A percentile compares a stretch with the other conserved stretches of the same genome.
phyloP scores from a whole-genome alignment of 1,140 invertebrate genomes.

The Nomia melanderi region DNA sequence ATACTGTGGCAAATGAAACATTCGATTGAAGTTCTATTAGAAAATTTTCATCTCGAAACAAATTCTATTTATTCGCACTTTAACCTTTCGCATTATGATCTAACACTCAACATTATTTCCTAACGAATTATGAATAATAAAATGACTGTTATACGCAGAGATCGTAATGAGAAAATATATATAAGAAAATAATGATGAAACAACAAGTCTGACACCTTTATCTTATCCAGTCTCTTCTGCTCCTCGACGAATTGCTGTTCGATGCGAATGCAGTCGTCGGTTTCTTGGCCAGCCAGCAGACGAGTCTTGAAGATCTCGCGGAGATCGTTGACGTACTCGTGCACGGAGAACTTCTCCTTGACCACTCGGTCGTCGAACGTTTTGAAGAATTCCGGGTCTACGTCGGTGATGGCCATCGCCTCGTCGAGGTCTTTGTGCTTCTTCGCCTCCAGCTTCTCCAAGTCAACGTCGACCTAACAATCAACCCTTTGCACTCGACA shows the following conservation, averaged over 20 bases:
- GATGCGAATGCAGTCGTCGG: conserved; percentile 83
- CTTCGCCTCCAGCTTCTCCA: conserved; percentile 55
- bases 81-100: too few relatives aligned
- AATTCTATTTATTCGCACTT: too few relatives aligned
- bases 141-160: too few relatives aligned
- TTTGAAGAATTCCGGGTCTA: conserved; percentile 84
- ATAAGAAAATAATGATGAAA: too few relatives aligned
- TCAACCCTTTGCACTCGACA: too few relatives aligned
- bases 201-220: conserved; percentile 74
- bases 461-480: conserved; percentile 64
- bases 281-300: conserved; percentile 82
- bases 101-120: too few relatives aligned
- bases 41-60: too few relatives aligned
- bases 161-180: too few relatives aligned
- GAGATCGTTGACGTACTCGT: conserved; percentile 82
- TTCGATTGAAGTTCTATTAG: too few relatives aligned
- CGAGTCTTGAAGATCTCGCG: conserved; percentile 81
- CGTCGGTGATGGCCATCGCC: conserved; percentile 75
- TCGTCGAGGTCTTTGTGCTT: conserved; percentile 56
- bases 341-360: conserved; percentile 80
- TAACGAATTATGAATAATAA: too few relatives aligned
- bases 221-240: conserved; percentile 80
- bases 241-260: conserved; percentile 84
- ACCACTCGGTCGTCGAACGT: conserved; percentile 82
- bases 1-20: too few relatives aligned